Evolutionary conservation across 2,113 vertebrate genomes (phyloP), one percentile per base, ranked within the genome.

Genomic region (Tichodroma muraria): DNA sequence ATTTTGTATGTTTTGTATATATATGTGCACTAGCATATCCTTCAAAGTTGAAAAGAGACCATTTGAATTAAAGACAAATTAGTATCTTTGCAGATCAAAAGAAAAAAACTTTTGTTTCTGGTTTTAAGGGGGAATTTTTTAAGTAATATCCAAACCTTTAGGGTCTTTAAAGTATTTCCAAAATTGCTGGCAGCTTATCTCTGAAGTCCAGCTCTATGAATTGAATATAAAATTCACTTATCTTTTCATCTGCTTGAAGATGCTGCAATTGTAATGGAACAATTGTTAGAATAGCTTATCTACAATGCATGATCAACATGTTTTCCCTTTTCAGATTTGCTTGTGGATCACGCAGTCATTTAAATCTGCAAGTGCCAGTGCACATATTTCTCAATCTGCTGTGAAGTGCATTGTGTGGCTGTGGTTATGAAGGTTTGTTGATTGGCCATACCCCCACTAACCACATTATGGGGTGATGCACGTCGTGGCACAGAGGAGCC

Each of bases 31-130:
- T 83, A 25, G 3, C 44, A 69, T 75, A 81, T 83, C 73, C 69
- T 88, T 95, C 88, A 84, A 73, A 94, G 80, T 64, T 84, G 87
- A 93, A 83, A 72, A 80, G 44, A 85, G 8, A 17, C 57, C 18
- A 57, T 88, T 81, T 89, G 59, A 94, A 77, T 78, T 89, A 75
- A 72, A 88, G 64, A 68, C 40, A 88, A 84, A 69, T 72, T 0
- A 80, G 44, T 84, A 80, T 77, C 59, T 91, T 35, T 75, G 44
- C 49, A 88, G 86, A 96, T 94, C 73, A 97, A 90, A 95, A 87
- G 72, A 73, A 89, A 80, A 89, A 82, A 80, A 65, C 60, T 94
- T 90, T 95, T 91, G 63, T 94, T 87, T 86, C 71, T 95, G 42
- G 21, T 71, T 89, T 92, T 90, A 81, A 85, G 44, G 47, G 38